Evolutionary conservation across 1,140 invertebrate genomes (phyloP), one percentile per base, ranked within the genome.

Genomic region (Panagrolaimus sp.): DNA sequence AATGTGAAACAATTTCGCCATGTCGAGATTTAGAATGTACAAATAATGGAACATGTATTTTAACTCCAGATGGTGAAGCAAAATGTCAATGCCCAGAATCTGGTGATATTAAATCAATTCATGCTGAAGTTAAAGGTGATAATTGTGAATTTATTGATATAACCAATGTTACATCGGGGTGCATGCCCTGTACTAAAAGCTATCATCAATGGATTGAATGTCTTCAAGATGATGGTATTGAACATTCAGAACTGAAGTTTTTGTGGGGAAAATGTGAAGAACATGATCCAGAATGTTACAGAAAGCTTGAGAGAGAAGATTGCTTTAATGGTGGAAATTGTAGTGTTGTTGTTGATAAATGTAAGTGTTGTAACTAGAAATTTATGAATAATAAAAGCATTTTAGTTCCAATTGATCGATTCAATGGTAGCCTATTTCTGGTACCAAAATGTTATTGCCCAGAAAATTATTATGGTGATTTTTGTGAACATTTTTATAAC

Each of bases 1-100:
- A 68, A 67, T 74, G 73, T 44, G 74, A 76, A 20, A 38, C 13
- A 16, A 38, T 75, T n/a, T 51, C 46, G 64, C 73, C 73, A 5
- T 74, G 73, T 43, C 63, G 63, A 13, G 71, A 74, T 67, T 16
- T 63, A 1, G 47, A 75, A 25, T 74, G 73, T 44, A 64, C 66
- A 9, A 74, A 74, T 51, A 11, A 25, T 11, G 73, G 72, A n/a
- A 45, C 1, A 9, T 74, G 73, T 61, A 48, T 46, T 42, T 46
- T 74, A 38, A n/a, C n/a, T n/a, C 2, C 0, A 11, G 51, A 23
- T 44, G 38, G 47, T 25, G 42, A 67, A 3, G 38, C 67, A 14
- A 20, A 65, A 16, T 74, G 73, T 66, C 1, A 65, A 25, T 74
- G 73, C 20, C 73, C 73, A 27, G 5, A 2, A 11, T 9, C 5